Percentiles rank a stretch among this genome's conserved stretches.
Evolutionary conservation across 1,140 invertebrate species (phyloP).

Genomic region (Heliothis subflexa): DNA sequence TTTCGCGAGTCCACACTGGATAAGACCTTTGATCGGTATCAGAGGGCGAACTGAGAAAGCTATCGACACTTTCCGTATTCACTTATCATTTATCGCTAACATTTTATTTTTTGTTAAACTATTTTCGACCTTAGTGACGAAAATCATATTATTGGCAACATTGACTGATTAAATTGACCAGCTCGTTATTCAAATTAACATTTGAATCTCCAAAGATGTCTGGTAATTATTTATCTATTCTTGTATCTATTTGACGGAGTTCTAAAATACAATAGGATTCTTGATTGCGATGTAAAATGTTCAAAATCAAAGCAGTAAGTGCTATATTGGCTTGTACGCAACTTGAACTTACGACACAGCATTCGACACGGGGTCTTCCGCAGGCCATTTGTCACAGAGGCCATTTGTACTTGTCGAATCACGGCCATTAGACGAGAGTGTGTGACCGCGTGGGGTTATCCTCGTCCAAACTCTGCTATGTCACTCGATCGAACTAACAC

Average conservation of each 20-base stretch:
- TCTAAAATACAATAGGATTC: not conserved
- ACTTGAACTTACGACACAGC: conserved; percentile 74
- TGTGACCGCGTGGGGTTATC: conserved; percentile 80
- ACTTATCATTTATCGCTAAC: conserved; percentile 68
- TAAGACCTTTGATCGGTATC: conserved; percentile 71
- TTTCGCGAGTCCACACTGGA: conserved; percentile 61
- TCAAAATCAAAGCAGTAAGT: conserved; percentile 69
- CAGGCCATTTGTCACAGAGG: conserved; percentile 81
- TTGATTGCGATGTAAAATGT: conserved; percentile 56
- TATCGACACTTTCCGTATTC: conserved; percentile 69
- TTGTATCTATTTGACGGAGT: not conserved
- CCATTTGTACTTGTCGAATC: conserved; percentile 86
- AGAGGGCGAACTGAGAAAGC: conserved; percentile 69
- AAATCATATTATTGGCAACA: not conserved
- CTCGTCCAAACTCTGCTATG: conserved; percentile 64
- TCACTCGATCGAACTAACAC: conserved; percentile 57
- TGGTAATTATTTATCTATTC: not conserved
- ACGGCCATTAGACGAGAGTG: conserved; percentile 84
- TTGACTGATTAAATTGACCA: not conserved
- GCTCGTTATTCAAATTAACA: not conserved
- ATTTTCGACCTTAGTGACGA: conserved; percentile 62
- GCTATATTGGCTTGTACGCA: conserved; percentile 72
- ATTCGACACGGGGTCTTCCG: conserved; percentile 76
- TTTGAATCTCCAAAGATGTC: not conserved
- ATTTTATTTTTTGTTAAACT: conserved; percentile 47